phyloP scores from a whole-genome alignment of 1,140 invertebrate genomes.

The Nasonia giraulti region DNA sequence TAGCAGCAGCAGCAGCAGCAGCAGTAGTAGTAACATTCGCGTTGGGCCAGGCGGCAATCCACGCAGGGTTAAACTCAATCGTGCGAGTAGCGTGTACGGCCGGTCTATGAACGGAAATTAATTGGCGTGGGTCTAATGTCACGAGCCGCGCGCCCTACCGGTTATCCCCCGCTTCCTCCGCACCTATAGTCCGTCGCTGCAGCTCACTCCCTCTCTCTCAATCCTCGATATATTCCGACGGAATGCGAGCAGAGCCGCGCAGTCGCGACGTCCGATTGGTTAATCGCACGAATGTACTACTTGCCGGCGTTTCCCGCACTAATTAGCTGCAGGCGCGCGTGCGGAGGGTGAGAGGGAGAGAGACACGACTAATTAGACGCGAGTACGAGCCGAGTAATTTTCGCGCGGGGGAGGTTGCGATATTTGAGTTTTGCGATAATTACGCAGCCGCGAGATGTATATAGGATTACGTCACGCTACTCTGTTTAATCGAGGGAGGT shows the following conservation, averaged over 20 bases:
- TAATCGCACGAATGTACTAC: slow-evolving; percentile 12
- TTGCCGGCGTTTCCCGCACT: slow-evolving; percentile 9
- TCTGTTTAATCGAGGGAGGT: no score
- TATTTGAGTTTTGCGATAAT: not conserved
- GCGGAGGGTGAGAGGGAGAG: no score
- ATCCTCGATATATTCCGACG: not conserved
- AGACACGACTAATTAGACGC: slow-evolving; percentile 17
- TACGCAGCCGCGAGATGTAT: not conserved
- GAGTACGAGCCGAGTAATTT: slow-evolving; percentile 4
- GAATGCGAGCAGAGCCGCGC: not conserved
- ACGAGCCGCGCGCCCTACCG: not conserved
- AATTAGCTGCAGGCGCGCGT: not conserved
- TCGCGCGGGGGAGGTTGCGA: not conserved
- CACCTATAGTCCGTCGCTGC: no score
- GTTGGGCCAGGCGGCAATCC: not conserved
- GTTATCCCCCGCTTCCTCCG: not conserved
- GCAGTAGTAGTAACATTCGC: not conserved
- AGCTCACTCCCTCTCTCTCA: not conserved
- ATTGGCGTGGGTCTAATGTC: slow-evolving; percentile 24
- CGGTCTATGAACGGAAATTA: slow-evolving; percentile 20
- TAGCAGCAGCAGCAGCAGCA: not conserved
- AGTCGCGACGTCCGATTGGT: slow-evolving; percentile 7
- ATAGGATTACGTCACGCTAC: not conserved
- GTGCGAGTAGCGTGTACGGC: not conserved
- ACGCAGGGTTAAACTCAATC: slow-evolving; percentile 9